Conservation (phyloP, 2,797 vertebrate species). For the Siniperca undulata region DNA sequence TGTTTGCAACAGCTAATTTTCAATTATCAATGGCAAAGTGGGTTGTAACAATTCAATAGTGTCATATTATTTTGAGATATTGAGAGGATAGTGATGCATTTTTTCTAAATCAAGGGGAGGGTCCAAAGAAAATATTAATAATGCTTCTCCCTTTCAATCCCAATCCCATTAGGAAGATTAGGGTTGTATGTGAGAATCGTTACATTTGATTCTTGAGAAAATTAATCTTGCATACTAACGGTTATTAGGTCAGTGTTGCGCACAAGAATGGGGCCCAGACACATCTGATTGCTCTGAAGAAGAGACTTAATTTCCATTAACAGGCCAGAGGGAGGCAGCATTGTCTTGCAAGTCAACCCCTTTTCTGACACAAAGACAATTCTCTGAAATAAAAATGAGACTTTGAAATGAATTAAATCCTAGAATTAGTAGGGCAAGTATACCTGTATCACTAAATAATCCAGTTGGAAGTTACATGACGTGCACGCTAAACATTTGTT, state of each 20-base stretch:
- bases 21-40: not conserved
- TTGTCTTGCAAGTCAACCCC: not conserved
- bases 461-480: not conserved
- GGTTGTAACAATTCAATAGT: not conserved
- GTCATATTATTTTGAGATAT: not conserved
- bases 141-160: not conserved
- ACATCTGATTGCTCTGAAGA: not conserved
- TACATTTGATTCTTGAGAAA: not conserved
- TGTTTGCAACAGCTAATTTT: no score
- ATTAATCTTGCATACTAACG: not conserved
- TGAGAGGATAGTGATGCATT: not conserved
- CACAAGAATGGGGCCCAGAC: not conserved
- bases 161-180: not conserved
- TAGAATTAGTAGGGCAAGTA: not conserved
- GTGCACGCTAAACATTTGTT: not conserved
- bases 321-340: constrained; percentile 49
- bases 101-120: no score
- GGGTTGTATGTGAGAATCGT: not conserved
- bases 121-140: no score
- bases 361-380: not conserved
- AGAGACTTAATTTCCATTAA: not conserved
- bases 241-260: not conserved
- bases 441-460: not conserved
- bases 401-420: not conserved
- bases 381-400: not conserved